These are phyloP conservation scores for Micrasema longulum DNA, from an alignment of 1,140 invertebrate species.

Conservation along the genomic window DNA sequence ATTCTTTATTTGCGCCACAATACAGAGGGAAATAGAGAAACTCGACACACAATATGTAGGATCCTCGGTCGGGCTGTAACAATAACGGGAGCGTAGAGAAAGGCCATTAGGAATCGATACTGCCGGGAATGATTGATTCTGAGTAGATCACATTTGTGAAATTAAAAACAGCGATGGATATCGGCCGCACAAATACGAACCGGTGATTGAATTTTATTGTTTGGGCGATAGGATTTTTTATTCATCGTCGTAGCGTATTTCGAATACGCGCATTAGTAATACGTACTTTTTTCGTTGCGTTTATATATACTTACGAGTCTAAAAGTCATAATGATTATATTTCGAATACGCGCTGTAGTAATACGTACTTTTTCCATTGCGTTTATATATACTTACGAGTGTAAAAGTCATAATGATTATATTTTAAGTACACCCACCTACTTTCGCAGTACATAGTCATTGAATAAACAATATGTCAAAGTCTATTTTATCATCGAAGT, in stretches of 20 bases:
- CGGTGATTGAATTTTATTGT: constrained; percentile 18
- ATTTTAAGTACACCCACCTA: no score
- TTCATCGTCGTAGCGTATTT: no score
- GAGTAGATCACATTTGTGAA: constrained; percentile 41
- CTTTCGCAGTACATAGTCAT: no score
- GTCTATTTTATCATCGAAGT: constrained; percentile 2
- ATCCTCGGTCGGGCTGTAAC: constrained; percentile 5
- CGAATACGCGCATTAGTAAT: background rate
- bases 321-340: no score
- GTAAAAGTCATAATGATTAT: no score
- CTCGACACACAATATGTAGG: constrained; percentile 34
- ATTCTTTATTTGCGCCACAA: constrained; percentile 40
- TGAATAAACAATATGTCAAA: background rate
- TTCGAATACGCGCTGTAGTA: no score
- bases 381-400: no score
- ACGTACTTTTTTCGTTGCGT: background rate
- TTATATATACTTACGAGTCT: background rate
- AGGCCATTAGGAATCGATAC: constrained; percentile 44
- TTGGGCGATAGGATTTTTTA: constrained; percentile 3
- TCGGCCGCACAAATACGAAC: background rate
- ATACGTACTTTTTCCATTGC: no score
- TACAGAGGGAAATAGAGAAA: constrained; percentile 38
- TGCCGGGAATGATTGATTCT: constrained; percentile 38
- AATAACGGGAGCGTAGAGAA: constrained; percentile 32
- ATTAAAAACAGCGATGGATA: constrained; percentile 36